Evolutionary conservation across 2,888 invertebrate genomes (phyloP), one percentile per base, ranked within the genome.

Genomic region (Agrochola lota): DNA sequence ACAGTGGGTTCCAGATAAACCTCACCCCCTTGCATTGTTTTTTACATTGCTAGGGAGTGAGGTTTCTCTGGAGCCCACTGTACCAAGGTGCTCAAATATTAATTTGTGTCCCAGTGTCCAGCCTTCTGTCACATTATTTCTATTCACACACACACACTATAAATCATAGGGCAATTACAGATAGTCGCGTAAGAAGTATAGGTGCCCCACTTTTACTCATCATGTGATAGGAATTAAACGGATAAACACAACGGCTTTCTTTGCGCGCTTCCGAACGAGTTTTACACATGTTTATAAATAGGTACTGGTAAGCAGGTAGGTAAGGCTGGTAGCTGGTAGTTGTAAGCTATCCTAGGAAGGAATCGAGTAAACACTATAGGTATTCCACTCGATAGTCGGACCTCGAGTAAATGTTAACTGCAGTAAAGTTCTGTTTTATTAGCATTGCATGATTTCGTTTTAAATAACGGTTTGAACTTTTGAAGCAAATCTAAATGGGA

Each of bases 251-350:
- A 64, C 76, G 60, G 60, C 70, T 83, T 83, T 82, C 84, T 71
- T 85, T 40, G 62, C 43, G 23, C 75, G 43, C 23, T 83, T 71
- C 78, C 70, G 63, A 84, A 83, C 84, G 57, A 78, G 83, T 82
- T 78, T 57, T 49, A 71, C 62, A 40, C 9, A 43, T 20, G 23
- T 72, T 75, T 73, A 72, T 74, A 69, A 74, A 72, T 82, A 35
- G 57, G 7, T 17, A 77, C 55, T 71, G n/a, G n/a, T n/a, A n/a
- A n/a, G n/a, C n/a, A n/a, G n/a, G n/a, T n/a, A n/a, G n/a, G n/a
- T n/a, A n/a, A n/a, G n/a, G n/a, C n/a, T n/a, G n/a, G n/a, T n/a
- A n/a, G n/a, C n/a, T n/a, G n/a, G n/a, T 62, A 68, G 57, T 52
- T 35, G 23, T 52, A 46, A 60, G 40, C 26, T 40, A 77, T 80